Base-by-base conservation (phyloP, 2,113 vertebrate species). In the Neodon shergylaensis region DNA sequence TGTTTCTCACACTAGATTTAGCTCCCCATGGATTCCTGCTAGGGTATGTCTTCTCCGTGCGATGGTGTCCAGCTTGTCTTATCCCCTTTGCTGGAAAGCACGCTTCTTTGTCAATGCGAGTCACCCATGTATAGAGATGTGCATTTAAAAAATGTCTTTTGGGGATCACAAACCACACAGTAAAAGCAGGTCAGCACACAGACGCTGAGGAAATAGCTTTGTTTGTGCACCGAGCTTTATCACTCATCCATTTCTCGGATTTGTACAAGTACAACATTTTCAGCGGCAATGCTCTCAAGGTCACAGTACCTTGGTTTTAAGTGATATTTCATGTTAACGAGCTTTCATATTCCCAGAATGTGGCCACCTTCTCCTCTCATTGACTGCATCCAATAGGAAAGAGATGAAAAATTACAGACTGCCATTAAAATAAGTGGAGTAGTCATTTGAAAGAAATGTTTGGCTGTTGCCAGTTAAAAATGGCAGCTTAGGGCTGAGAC, bases 101-200 rank as follows among this genome's bases (percentile, higher is more conserved):
- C 54, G 10, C 42, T 89, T 47, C 2, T 91, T 58, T 54, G 36
- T 72, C 33, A 54, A 26, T 24, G 61, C 1, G 5, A 52, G 44
- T 44, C 21, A 79, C n/a, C 7, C 19, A n/a, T 11, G 73, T 73
- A n/a, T 73, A 16, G 19, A 2, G n/a, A 73, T 73, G 36, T 1
- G 8, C 72, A 13, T 73, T 54, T 54, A 3, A 36, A 36, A 54
- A 36, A 52, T 90, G 66, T 68, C 31, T 65, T 96, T 88, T 93
- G 63, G 95, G 92, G 66, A 97, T 92, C 95, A 97, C 97, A 97
- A 97, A 72, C 95, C 98, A 98, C 97, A 98, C 97, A 98, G 83
- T 91, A 94, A 97, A 97, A 97, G 96, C 94, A 95, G 83, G 97
- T 92, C 77, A 95, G 92, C 88, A 90, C 7, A 10, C 96, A 96